phyloP scores from a whole-genome alignment of 2,113 vertebrate species.

The Melanerpes formicivorus region DNA sequence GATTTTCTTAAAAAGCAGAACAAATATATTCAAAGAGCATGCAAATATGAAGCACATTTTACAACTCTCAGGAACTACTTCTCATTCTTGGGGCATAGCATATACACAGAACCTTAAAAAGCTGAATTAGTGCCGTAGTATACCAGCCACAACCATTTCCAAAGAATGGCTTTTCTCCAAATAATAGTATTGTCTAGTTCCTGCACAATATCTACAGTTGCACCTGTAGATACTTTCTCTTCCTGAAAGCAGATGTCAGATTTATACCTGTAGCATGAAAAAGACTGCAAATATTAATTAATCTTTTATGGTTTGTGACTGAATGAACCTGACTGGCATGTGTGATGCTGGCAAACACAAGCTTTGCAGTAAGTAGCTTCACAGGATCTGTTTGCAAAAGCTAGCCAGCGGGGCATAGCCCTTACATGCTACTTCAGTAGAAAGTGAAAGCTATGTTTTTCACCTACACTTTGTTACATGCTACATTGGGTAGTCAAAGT shows the following conservation, averaged over 20 bases:
- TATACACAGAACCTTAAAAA: neutral
- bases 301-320: neutral
- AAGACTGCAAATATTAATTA: conserved; percentile 47
- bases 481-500: neutral
- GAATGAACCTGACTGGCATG: neutral
- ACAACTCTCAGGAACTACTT: neutral
- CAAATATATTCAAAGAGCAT: neutral
- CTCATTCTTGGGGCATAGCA: neutral
- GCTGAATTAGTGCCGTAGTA: neutral
- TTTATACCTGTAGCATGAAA: neutral
- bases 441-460: neutral
- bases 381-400: neutral
- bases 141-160: neutral
- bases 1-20: neutral
- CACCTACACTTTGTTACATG: neutral
- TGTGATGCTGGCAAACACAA: neutral
- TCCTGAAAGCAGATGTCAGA: neutral
- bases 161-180: neutral
- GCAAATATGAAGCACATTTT: neutral
- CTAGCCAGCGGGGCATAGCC: neutral
- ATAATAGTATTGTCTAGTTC: neutral
- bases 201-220: conserved; percentile 6
- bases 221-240: conserved; percentile 10
- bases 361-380: neutral
- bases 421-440: neutral